Conservation (phyloP, 2,113 vertebrate genomes). For the Macrotus californicus region DNA sequence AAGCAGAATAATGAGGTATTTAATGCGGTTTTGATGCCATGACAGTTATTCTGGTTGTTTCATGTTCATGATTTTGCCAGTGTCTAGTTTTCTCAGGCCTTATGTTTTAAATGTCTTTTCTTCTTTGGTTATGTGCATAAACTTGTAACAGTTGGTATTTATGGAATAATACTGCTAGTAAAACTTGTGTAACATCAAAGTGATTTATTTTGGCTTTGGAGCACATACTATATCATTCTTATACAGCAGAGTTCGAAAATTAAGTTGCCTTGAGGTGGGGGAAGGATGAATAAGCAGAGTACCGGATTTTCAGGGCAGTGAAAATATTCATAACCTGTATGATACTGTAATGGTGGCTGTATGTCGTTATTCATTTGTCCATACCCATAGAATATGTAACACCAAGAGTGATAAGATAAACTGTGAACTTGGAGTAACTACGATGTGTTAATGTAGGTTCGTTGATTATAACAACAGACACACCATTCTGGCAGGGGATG, state of each 20-base stretch:
- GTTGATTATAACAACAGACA: neutral
- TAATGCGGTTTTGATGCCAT: neutral
- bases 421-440: neutral
- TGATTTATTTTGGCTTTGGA: constrained; percentile 47
- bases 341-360: neutral
- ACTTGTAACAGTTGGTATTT: constrained; percentile 3
- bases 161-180: neutral
- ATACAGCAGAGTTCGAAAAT: neutral
- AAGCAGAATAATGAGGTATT: neutral
- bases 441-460: neutral
- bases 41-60: neutral
- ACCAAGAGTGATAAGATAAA: neutral
- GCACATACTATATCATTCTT: neutral
- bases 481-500: neutral
- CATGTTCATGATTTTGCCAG: neutral
- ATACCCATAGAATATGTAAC: neutral
- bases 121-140: neutral
- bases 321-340: neutral
- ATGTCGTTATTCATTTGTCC: neutral
- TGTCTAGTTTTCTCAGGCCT: constrained; percentile 3
- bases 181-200: neutral
- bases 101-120: neutral
- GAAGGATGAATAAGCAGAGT: neutral
- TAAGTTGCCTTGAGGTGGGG: neutral
- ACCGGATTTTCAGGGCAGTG: neutral